Base-by-base conservation (phyloP, 2,888 invertebrate species). In the Stenoptilia bipunctidactyla region DNA sequence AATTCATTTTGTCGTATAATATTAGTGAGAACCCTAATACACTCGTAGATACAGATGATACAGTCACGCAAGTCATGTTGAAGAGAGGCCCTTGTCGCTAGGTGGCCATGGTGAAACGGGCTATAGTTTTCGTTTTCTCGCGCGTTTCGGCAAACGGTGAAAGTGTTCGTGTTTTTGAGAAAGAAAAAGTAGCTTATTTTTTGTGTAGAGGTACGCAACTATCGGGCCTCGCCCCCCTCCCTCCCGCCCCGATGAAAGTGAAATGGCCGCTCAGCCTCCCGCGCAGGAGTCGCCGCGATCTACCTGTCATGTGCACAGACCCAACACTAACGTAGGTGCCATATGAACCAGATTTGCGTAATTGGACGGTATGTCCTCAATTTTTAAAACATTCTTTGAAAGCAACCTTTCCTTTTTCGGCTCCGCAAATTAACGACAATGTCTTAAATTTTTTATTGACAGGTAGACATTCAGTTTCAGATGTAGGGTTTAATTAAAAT, bases 151-250 rank as follows among this genome's bases (percentile, higher is more conserved):
- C 64, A 56, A 55, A 60, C 30, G 74, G 82, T 71, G 82, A 82
- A 82, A 82, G 82, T 79, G 69, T 63, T 70, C 66, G 63, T 64
- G 61, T 66, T 76, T 75, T 80, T 76, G 70, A 74, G 82, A 80
- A 82, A 80, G 80, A 71, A 79, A 79, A 79, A 77, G 80, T 76
- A 69, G 70, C 66, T 69, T 65, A 69, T 74, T 76, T 79, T 79
- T 73, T 73, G 68, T 68, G 57, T 63, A 58, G 61, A 59, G 67
- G 61, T 60, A 65, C 70, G 61, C 74, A 66, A n/a, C 45, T 45
- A 45, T 45, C 41, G 40, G 38, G 27, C 46, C 45, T 36, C 45
- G 30, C 41, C 40, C 43, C 42, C 40, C 45, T 36, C 40, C 40
- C 37, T 42, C n/a, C 40, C 36, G n/a, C 38, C 42, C 34, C 43